Base-by-base conservation (phyloP, 2,888 invertebrate species). In the Exocentrus adspersus region DNA sequence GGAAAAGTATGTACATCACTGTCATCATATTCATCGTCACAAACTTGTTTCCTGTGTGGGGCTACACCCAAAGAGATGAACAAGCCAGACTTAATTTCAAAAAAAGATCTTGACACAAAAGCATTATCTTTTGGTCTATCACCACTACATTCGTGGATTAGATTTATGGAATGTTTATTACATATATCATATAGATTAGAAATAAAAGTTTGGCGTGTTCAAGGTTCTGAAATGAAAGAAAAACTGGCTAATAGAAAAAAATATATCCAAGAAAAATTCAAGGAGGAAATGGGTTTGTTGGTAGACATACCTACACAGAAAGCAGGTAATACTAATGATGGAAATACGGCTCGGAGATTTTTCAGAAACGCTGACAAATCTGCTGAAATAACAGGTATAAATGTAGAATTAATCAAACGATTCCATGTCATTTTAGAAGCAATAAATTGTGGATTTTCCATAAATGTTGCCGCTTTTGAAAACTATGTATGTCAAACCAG, bases 371-470 rank as follows among this genome's bases (percentile, higher is more conserved):
- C 50, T 16, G 17, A 50, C 6, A 50, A 28, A 16, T 28, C 50
- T 30, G 50, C 46, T 46, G 46, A 46, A 46, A 46, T 46, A 46
- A 46, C 46, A 16, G 42, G 50, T 50, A 30, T 50, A 28, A 50
- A 50, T 14, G 28, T 30, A 10, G 28, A 30, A 17, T 9, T 50
- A 6, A 50, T 30, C 10, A 50, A 50, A 17, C 30, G 30, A 16
- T 50, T 14, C 16, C 16, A 9, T n/a, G 50, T 50, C 10, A 50
- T 50, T 9, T 17, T 50, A 17, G 50, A 50, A 28, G 28, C 30
- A 12, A 30, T 50, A 10, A 50, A 50, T 30, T 50, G 14, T 30
- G 50, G 50, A 7, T 28, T 50, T 9, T 17, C 1, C 6, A 50
- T 50, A 16, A 50, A 50, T 17, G 16, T 12, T 30, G 28, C 28